Conservation (phyloP, 1,140 invertebrate genomes). For the Drosophila pseudoananassae region DNA sequence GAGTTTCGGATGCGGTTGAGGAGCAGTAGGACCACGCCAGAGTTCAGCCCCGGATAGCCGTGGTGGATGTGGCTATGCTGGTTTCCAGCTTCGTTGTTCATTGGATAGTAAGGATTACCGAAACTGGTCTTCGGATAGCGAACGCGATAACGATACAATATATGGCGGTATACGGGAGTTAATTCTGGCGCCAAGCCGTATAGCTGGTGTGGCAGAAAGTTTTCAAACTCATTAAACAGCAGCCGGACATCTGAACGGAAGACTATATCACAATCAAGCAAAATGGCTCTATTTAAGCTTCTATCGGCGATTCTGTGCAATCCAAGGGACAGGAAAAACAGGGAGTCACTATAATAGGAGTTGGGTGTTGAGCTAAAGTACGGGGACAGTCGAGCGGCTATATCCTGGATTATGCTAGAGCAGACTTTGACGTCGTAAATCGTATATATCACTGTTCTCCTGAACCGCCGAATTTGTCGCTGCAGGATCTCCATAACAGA, state of each 20-base stretch:
- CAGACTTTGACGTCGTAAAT: conserved; percentile 88
- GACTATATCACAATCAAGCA: conserved; percentile 93
- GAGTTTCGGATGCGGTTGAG: conserved; percentile 89
- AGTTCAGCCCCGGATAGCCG: conserved; percentile 92
- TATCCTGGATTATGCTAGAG: conserved; percentile 86
- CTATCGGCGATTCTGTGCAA: conserved; percentile 89
- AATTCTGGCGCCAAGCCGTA: conserved; percentile 92
- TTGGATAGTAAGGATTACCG: conserved; percentile 84
- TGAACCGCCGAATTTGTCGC: conserved; percentile 84
- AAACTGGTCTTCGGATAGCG: conserved; percentile 87
- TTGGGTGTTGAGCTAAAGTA: conserved; percentile 91
- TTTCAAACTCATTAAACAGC: conserved; percentile 89
- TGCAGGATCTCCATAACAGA: conserved; percentile 86
- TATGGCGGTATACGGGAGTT: conserved; percentile 92
- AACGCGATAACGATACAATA: conserved; percentile 89
- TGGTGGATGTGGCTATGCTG: conserved; percentile 56
- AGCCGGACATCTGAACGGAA: conserved; percentile 89
- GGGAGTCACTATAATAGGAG: conserved; percentile 92
- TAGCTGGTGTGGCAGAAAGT: conserved; percentile 85
- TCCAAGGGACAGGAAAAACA: conserved; percentile 93
- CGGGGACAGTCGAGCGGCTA: conserved; percentile 89
- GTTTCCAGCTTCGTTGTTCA: conserved; percentile 53
- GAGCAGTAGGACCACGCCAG: conserved; percentile 91
- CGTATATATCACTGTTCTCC: conserved; percentile 84
- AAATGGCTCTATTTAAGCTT: conserved; percentile 87